phyloP scores from a whole-genome alignment of 2,888 invertebrate genomes.

The Epinotia demarniana region DNA sequence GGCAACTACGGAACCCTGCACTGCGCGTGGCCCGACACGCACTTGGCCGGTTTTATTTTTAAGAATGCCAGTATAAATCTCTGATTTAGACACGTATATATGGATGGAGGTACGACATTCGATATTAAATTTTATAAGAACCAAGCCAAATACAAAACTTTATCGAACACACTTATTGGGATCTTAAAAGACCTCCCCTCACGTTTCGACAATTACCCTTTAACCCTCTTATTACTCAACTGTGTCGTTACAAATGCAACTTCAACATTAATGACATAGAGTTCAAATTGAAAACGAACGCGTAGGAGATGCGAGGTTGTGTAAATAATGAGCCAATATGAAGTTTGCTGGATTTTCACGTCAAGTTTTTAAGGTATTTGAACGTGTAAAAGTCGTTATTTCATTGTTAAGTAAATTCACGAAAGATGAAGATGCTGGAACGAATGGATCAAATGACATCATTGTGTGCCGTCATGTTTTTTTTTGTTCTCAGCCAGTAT shows the following conservation, averaged over 20 bases:
- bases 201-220: background rate
- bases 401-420: constrained; percentile 1
- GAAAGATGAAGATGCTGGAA: too few species aligned
- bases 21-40: too few species aligned
- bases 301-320: background rate
- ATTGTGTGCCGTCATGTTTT: too few species aligned
- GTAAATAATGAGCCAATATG: background rate
- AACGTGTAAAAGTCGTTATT: constrained; percentile 13
- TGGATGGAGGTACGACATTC: background rate
- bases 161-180: constrained; percentile 35
- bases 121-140: constrained; percentile 44
- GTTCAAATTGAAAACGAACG: background rate
- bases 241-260: background rate
- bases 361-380: constrained; percentile 20
- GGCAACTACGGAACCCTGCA: too few species aligned
- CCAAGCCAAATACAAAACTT: constrained; percentile 39
- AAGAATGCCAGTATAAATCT: too few species aligned
- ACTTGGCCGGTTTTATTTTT: too few species aligned
- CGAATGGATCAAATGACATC: too few species aligned
- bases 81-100: background rate
- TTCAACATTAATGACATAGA: background rate
- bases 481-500: too few species aligned
- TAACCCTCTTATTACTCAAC: background rate
- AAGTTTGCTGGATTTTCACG: constrained; percentile 13
- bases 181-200: constrained; percentile 33